Evolutionary conservation across 2,888 invertebrate species (phyloP), one percentile per base, ranked within the genome.

Genomic region (Agrochola circellaris): DNA sequence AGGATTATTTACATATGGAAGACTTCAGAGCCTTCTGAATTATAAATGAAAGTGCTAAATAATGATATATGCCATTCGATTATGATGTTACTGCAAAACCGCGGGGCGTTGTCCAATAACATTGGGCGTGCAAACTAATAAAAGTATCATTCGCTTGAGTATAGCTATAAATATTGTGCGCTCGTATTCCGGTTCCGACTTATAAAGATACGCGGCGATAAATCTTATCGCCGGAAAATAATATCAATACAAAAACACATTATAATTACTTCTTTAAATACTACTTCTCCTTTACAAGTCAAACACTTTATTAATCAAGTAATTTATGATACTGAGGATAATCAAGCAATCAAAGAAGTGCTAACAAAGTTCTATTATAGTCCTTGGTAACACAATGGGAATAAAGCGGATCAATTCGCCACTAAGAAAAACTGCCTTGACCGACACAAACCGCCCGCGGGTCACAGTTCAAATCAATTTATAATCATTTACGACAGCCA

Each of bases 401-500:
- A 88, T 88, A 89, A 90, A 90, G 77, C 84, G 91, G 90, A 91
- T 91, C 89, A 89, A 83, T 90, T 90, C 80, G 81, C 85, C 62
- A 85, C 84, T 79, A 85, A 81, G 83, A 90, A 86, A 86, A 88
- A 76, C 73, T 67, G 80, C 95, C 95, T 95, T 95, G 95, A 94
- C 93, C 92, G 86, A 90, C 80, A 90, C 88, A 84, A 85, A 85
- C 75, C 83, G 82, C 77, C 77, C 74, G 73, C 82, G 81, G 91
- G 93, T 94, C 92, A 94, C 88, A 95, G 95, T 92, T 95, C 94
- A 95, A 92, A 90, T 89, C 87, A 90, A 93, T 95, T 92, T 93
- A 91, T 91, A 92, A 91, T 92, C 89, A 92, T 93, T 93, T 92
- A 93, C 82, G 86, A 92, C 90, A 89, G 56, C 81, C 81, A 87